These are phyloP conservation scores for Myotis findleyi DNA, from an alignment of 2,797 vertebrate species.

Conservation along the genomic window DNA sequence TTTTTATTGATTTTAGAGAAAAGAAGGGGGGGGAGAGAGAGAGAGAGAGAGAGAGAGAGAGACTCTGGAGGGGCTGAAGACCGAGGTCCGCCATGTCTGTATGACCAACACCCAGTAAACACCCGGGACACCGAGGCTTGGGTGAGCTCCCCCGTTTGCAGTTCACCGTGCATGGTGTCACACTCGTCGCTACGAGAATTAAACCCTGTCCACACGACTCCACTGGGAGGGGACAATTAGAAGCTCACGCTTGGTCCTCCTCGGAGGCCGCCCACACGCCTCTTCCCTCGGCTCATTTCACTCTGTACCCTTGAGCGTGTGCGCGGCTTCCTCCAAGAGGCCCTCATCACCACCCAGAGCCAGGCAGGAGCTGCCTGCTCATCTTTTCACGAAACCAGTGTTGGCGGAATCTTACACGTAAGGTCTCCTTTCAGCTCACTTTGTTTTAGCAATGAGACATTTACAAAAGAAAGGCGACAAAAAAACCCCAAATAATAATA, in stretches of 20 bases:
- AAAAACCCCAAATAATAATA: no score
- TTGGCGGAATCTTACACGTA: background rate
- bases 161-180: background rate
- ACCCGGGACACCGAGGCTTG: background rate
- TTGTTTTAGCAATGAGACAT: background rate
- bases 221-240: background rate
- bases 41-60: background rate
- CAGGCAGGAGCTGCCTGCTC: background rate
- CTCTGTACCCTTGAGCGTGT: background rate
- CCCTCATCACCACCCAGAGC: background rate
- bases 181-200: background rate
- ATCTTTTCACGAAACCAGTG: background rate
- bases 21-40: background rate
- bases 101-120: background rate
- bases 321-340: background rate
- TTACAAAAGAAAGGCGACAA: background rate
- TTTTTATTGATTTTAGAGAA: background rate
- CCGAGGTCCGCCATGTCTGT: background rate
- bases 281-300: background rate
- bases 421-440: background rate
- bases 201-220: background rate
- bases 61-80: no score
- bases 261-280: accelerated
- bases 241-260: background rate
- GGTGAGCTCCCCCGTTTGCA: background rate